phyloP scores from a whole-genome alignment of 1,140 invertebrate genomes.

The Ditylenchus dipsaci region DNA sequence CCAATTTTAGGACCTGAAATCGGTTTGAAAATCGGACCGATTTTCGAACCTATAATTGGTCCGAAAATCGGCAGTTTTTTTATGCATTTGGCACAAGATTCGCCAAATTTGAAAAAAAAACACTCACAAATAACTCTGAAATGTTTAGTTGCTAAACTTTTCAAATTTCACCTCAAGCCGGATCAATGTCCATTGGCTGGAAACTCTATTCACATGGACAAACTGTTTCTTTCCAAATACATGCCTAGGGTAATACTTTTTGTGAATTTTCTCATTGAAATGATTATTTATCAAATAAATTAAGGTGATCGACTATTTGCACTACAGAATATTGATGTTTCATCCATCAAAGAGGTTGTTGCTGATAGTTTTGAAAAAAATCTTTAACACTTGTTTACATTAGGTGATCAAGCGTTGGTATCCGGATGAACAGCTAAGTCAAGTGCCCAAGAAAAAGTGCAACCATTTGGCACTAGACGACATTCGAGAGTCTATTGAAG shows the following conservation, averaged over 20 bases:
- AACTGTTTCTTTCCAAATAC: slow-evolving; percentile 71
- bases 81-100: too few species aligned
- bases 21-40: too few species aligned
- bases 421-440: slow-evolving; percentile 16
- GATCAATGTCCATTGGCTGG: slow-evolving; percentile 74
- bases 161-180: slow-evolving; percentile 66
- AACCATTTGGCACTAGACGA: slow-evolving; percentile 35
- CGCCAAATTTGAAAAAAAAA: too few species aligned
- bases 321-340: slow-evolving; percentile 89
- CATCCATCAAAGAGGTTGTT: slow-evolving; percentile 70
- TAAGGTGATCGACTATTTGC: slow-evolving; percentile 68
- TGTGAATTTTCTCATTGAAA: too few species aligned
- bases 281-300: too few species aligned
- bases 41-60: too few species aligned
- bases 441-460: slow-evolving; percentile 26
- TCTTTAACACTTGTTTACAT: slow-evolving; percentile 1
- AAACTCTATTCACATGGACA: slow-evolving; percentile 81
- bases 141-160: slow-evolving; percentile 68
- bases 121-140: too few species aligned
- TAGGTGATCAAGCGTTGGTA: slow-evolving; percentile 63
- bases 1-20: too few species aligned
- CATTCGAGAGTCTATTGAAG: slow-evolving; percentile 21
- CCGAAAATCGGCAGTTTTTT: too few species aligned
- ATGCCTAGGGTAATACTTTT: slow-evolving; percentile 66
- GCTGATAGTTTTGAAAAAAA: not conserved